Base-by-base conservation (phyloP, 2,113 vertebrate genomes). In the Muntiacus muntjak region DNA sequence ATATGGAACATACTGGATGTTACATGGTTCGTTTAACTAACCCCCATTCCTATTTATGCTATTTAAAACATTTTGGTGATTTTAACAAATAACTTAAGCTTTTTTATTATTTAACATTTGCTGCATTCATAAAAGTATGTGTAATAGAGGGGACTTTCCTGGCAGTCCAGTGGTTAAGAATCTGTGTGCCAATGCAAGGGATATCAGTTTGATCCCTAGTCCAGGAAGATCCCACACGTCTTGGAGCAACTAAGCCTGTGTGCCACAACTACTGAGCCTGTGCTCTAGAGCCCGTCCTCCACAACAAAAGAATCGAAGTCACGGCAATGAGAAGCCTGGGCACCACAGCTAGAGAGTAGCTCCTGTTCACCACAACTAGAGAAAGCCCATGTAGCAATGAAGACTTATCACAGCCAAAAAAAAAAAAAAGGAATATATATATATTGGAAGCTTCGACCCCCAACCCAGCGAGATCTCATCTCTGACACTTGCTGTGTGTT, bases 401-500 rank as follows among this genome's bases (percentile, higher is more conserved):
- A 74, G 67, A 74, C 11, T 74, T 25, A 74, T 74, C 67, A 74
- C n/a, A 40, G 67, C 67, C 10, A 67, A 12, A 71, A 71, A 67
- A n/a, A 36, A 36, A 67, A 67, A 19, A 5, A 19, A 21, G 64
- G 64, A 67, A 67, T 71, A 71, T 23, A 25, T 33, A 74, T 23
- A 21, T 62, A 58, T 67, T 10, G 25, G 45, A 60, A 50, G 81
- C 67, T 47, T 15, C 0, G 23, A 16, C 64, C 17, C 33, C 47
- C 1, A 15, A 33, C 15, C 47, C 26, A 71, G 47, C 4, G 36
- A 21, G 6, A n/a, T 13, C 16, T 7, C 14, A 4, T 40, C 52
- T 13, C 62, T 36, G n/a, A 28, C 6, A 8, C 23, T 17, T 4
- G 6, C 43, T 30, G 3, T 21, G 17, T 33, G 50, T 0, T 6